Base-by-base conservation (phyloP, 2,113 vertebrate species). In the Gobio gobio region DNA sequence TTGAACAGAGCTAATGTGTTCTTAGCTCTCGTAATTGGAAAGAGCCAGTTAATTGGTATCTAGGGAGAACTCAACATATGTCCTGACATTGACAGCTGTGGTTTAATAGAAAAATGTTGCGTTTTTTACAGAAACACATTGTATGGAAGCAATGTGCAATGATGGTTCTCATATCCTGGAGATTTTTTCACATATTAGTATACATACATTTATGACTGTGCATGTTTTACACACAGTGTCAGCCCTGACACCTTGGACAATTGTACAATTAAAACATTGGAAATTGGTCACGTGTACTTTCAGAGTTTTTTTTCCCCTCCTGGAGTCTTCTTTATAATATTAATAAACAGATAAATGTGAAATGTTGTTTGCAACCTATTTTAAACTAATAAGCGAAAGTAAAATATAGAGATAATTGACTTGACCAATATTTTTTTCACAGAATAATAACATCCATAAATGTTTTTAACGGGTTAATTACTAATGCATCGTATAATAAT, bases 31-130 rank as follows among this genome's bases (percentile, higher is more conserved):
- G 12, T 45, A 77, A 81, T 75, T 63, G 78, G 43, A 26, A 77
- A 82, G 49, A 64, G 54, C 51, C 75, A 24, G 82, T 78, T 89
- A 86, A 89, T 89, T 89, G 78, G 87, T 86, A 83, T 86, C 83
- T 83, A 56, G 87, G 87, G 87, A 82, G 33, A 85, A 63, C 56
- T 76, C 82, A 82, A 61, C 56, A 81, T 86, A 81, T 85, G 78
- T 79, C 78, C 33, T 12, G 83, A 82, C 82, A 81, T 75, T 85
- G 73, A 64, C 73, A 78, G 83, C 70, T 75, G 47, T 56, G 59
- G 76, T 22, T 43, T 66, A 47, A 81, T 40, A 13, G 10, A 73
- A 33, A 45, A 59, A 63, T 36, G 24, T 33, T 10, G 13, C 2
- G 2, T 58, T 58, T 72, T 72, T 70, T 29, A 43, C 58, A 63